Evolutionary conservation across 2,888 invertebrate species (phyloP).

Genomic region (Andrena camellia): DNA sequence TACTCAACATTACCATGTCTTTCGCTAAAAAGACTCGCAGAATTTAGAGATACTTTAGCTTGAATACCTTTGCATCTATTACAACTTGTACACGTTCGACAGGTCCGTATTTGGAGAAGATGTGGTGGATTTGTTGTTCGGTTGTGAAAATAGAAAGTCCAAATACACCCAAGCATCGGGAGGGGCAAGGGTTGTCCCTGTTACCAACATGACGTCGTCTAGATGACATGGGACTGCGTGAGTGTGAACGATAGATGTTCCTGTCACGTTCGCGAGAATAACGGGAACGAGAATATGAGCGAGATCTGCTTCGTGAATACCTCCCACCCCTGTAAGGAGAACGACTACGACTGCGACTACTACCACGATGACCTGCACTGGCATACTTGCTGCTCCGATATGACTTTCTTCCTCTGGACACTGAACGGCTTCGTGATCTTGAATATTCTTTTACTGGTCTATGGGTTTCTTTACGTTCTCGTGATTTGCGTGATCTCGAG

Average conservation of each 20-base stretch:
- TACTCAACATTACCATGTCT: neutral
- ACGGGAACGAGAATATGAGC: conserved; percentile 86
- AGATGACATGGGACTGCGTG: conserved; percentile 93
- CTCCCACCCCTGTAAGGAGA: conserved; percentile 88
- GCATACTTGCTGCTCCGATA: conserved; percentile 79
- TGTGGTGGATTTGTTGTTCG: conserved; percentile 95
- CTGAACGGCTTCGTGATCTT: conserved; percentile 83
- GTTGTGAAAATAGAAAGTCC: conserved; percentile 97
- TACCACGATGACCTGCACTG: conserved; percentile 78
- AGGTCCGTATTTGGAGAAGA: conserved; percentile 96
- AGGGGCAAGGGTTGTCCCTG: conserved; percentile 94
- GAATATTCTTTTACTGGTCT: conserved; percentile 83
- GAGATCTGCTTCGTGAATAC: conserved; percentile 89
- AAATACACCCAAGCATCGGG: conserved; percentile 97
- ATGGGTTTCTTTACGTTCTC: conserved; percentile 82
- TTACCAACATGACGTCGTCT: conserved; percentile 92
- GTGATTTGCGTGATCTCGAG: conserved; percentile 83
- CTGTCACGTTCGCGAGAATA: conserved; percentile 88
- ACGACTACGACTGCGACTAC: conserved; percentile 87
- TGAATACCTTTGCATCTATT: conserved; percentile 95
- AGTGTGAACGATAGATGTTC: conserved; percentile 88
- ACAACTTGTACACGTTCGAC: conserved; percentile 97
- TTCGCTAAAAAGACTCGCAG: neutral
- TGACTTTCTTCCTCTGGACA: conserved; percentile 83
- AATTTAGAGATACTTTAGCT: neutral